Evolutionary conservation across 2,113 vertebrate species (phyloP).

Genomic region (Oryctolagus cuniculus): DNA sequence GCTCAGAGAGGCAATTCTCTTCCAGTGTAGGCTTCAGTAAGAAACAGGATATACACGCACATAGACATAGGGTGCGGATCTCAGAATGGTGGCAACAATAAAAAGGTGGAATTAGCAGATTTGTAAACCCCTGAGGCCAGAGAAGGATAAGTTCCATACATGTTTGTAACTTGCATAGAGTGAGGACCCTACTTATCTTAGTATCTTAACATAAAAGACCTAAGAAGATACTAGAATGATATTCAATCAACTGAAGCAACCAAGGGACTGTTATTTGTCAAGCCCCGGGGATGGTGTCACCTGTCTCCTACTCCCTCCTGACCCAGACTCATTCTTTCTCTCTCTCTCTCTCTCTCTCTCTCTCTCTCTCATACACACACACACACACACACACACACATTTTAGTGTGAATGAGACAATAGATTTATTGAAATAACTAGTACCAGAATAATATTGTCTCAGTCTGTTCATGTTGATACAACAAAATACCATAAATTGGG

Average conservation of each 20-base stretch:
- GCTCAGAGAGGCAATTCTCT: neutral
- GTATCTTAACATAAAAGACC: slow-evolving; percentile 12
- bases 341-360: neutral
- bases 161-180: neutral
- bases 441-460: neutral
- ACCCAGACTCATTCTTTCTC: neutral
- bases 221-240: neutral
- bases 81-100: neutral
- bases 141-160: neutral
- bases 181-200: neutral
- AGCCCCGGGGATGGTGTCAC: neutral
- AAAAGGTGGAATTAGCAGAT: neutral
- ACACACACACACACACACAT: neutral
- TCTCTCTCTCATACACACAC: neutral
- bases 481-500: neutral
- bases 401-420: neutral
- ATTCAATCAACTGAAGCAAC: neutral
- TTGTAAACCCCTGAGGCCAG: neutral
- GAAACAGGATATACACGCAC: neutral
- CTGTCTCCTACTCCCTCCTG: neutral
- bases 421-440: neutral
- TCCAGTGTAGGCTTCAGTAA: neutral
- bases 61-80: neutral
- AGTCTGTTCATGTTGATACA: neutral
- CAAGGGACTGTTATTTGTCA: slow-evolving; percentile 9